Conservation (phyloP, 2,113 vertebrate genomes). For the Petrocephalus microphthalmus region DNA sequence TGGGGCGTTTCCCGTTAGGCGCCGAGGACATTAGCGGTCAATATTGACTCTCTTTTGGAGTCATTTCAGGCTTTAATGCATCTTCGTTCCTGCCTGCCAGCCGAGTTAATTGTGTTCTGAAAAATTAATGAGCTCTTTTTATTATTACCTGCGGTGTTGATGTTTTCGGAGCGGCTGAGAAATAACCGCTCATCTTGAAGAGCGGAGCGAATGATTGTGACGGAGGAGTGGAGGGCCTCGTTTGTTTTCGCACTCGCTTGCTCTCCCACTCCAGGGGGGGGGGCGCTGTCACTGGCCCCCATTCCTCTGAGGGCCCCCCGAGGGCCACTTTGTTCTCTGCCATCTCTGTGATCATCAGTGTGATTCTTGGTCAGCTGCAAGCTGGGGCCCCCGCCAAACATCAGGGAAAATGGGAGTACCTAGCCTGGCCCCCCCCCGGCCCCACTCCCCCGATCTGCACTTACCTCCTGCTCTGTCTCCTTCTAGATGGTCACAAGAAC, state of each 20-base stretch:
- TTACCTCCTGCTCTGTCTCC: not conserved
- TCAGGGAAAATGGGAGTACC: not conserved
- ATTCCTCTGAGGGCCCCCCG: slow-evolving; percentile 12
- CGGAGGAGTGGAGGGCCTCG: slow-evolving; percentile 19
- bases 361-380: not conserved
- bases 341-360: not conserved
- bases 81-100: slow-evolving; percentile 55
- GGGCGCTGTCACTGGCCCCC: not conserved
- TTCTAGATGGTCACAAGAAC: slow-evolving; percentile 98
- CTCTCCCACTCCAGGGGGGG: not conserved
- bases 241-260: slow-evolving; percentile 32
- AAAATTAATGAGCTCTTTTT: slow-evolving; percentile 39
- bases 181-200: slow-evolving; percentile 26
- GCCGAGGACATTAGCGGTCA: slow-evolving; percentile 28
- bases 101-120: slow-evolving; percentile 57
- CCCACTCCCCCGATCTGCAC: not conserved
- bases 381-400: not conserved
- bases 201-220: slow-evolving; percentile 31
- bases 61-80: slow-evolving; percentile 65
- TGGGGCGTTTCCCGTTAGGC: not conserved
- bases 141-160: slow-evolving; percentile 16
- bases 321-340: not conserved
- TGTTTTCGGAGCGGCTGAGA: slow-evolving; percentile 23
- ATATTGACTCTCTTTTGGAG: slow-evolving; percentile 57
- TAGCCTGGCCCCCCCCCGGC: not conserved